phyloP scores from a whole-genome alignment of 1,140 invertebrate species.

The Drosophila punjabiensis region DNA sequence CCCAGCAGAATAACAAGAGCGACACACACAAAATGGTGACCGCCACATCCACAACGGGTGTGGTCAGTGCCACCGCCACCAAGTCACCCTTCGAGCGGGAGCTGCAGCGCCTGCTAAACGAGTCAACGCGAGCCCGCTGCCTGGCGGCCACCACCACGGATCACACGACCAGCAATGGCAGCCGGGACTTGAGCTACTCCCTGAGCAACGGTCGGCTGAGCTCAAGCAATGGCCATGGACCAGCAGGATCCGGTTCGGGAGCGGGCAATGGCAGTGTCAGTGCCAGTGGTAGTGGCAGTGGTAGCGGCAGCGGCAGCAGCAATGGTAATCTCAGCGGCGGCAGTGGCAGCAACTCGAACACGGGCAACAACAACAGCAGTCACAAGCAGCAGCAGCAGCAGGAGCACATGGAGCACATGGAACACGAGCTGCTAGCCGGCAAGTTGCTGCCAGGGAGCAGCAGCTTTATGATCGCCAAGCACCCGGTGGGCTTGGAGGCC shows the following conservation, averaged over 20 bases:
- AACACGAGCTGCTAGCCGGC: conserved; percentile 52
- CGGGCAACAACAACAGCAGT: conserved; percentile 74
- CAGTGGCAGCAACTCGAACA: conserved; percentile 80
- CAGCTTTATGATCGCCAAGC: conserved; percentile 84
- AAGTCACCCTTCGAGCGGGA: conserved; percentile 90
- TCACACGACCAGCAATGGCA: conserved; percentile 72
- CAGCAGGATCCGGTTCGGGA: conserved; percentile 17
- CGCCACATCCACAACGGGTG: conserved; percentile 29
- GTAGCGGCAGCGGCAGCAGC: conserved; percentile 60
- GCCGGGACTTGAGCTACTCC: conserved; percentile 58
- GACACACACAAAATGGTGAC: conserved; percentile 83
- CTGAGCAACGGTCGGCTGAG: conserved; percentile 70
- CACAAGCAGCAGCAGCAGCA: conserved; percentile 61
- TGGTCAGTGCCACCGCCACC: conserved; percentile 30
- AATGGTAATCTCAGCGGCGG: conserved; percentile 81
- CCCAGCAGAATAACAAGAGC: conserved; percentile 85
- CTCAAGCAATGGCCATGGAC: conserved; percentile 56
- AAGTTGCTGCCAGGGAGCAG: conserved; percentile 71
- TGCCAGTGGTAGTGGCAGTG: conserved; percentile 25
- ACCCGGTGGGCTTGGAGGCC: conserved; percentile 84
- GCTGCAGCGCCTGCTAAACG: conserved; percentile 90
- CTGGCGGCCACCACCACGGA: conserved; percentile 45
- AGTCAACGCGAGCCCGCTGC: conserved; percentile 83
- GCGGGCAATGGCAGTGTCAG: conserved; percentile 31
- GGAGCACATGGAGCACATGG: conserved; percentile 29